phyloP scores from a whole-genome alignment of 2,888 invertebrate genomes.

The Drosophila borborema region DNA sequence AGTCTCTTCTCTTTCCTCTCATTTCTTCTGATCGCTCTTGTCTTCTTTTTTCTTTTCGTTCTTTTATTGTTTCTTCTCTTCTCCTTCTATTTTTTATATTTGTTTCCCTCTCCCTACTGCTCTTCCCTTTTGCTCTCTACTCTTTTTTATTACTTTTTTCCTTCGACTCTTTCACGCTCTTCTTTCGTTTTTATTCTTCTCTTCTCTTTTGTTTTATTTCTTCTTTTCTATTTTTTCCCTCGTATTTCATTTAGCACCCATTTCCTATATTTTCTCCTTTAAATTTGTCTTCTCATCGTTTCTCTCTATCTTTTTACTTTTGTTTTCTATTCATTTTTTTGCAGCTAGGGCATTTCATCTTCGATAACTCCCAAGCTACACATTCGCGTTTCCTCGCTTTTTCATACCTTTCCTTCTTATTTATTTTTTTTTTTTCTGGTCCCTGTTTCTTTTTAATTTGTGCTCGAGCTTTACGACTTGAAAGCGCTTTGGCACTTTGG shows the following conservation, averaged over 20 bases:
- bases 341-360: background rate
- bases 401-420: constrained; percentile 3
- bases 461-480: constrained; percentile 72
- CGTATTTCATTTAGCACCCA: no score
- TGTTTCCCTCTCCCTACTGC: no score
- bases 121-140: no score
- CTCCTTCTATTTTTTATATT: no score
- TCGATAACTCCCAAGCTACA: background rate
- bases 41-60: no score
- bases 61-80: no score
- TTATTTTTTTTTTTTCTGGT: constrained; percentile 20
- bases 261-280: no score
- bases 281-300: background rate
- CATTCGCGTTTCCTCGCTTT: background rate
- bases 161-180: background rate
- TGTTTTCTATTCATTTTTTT: background rate
- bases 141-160: no score
- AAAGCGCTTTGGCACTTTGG: constrained; percentile 70
- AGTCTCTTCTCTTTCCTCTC: no score
- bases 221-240: background rate
- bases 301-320: no score
- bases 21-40: background rate
- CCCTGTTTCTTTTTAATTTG: constrained; percentile 55
- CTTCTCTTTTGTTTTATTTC: no score
- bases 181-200: no score